Evolutionary conservation across 2,797 vertebrate genomes (phyloP).

Genomic region (Myotis pilosus): DNA sequence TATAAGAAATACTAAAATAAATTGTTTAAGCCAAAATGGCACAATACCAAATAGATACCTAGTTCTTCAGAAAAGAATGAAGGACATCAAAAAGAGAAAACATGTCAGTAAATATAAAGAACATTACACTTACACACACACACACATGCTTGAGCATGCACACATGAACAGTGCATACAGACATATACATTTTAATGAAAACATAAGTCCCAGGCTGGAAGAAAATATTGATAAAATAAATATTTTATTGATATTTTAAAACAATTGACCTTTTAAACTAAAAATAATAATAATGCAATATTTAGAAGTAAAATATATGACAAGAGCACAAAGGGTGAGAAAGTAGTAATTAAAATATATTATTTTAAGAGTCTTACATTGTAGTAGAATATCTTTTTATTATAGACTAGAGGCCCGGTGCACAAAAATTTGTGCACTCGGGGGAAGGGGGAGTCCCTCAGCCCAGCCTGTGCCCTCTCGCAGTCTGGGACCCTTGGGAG

Average conservation of each 20-base stretch:
- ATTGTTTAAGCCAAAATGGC: neutral
- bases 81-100: neutral
- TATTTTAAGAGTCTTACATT: constrained; percentile 17
- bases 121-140: neutral
- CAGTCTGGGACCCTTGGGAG: no score
- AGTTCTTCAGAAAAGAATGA: neutral
- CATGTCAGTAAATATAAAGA: neutral
- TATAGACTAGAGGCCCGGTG: neutral
- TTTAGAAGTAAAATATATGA: constrained; percentile 32
- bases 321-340: neutral
- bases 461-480: no score
- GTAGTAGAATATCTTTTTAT: neutral
- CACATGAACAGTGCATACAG: neutral
- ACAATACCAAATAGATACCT: neutral
- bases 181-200: neutral
- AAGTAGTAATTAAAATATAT: neutral
- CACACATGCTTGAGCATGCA: neutral
- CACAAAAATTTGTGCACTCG: no score
- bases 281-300: neutral
- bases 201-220: no score
- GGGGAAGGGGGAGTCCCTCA: no score
- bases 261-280: neutral
- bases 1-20: neutral
- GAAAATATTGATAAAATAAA: no score
- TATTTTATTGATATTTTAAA: neutral